Evolutionary conservation across 2,888 invertebrate species (phyloP), one percentile per base, ranked within the genome.

Genomic region (Coelopa pilipes): DNA sequence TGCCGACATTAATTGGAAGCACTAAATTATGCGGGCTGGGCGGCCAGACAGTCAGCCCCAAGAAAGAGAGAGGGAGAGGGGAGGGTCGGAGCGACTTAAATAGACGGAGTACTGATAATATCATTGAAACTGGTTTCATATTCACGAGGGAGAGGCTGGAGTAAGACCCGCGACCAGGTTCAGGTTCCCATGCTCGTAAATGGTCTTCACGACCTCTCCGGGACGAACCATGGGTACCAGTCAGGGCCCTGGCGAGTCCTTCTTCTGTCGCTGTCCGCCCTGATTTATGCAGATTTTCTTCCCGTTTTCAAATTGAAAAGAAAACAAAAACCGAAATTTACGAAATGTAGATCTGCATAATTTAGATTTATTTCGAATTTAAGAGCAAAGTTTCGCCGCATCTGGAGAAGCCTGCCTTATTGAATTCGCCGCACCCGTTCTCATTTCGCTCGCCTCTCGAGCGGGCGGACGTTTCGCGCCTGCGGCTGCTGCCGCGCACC

Each of bases 281-380:
- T 59, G 57, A 59, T 59, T 59, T 59, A 59, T 59, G 57, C 24
- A 21, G 12, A 59, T 59, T 59, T 59, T 11, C 13, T 12, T 21
- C 24, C 24, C 13, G 12, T 59, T 57, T 19, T n/a, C 11, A 17
- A 17, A 1, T 57, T 13, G 3, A 3, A 57, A 17, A 59, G 7
- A 57, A 19, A 1, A 57, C 10, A 13, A 17, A 21, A 12, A 10
- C 5, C 17, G 1, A 59, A 59, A 59, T 34, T 34, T 34, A 34
- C 34, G 7, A 34, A 34, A 34, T 34, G 34, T 34, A 59, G 10
- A 11, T 21, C 13, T 59, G 57, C 21, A 21, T 59, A 59, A 21
- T 59, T 21, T 59, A 4, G 24, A 59, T 59, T 59, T 59, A 59
- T 59, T 59, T 21, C 19, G 24, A 21, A 5, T 17, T 59, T 21